These are phyloP conservation scores for Pygoscelis antarcticus DNA, from an alignment of 2,113 vertebrate species.

Conservation along the genomic window DNA sequence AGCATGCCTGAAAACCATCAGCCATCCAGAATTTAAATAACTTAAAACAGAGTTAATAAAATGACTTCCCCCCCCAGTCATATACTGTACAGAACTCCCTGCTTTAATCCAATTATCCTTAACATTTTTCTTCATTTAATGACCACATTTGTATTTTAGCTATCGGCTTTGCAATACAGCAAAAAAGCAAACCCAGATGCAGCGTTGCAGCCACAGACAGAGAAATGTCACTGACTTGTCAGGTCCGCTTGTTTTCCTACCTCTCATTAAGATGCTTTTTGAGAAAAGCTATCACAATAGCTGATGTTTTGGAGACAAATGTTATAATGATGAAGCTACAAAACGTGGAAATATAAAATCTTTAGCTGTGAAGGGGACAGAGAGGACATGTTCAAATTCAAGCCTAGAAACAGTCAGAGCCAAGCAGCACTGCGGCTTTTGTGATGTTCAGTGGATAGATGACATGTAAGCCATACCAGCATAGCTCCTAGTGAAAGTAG, in stretches of 20 bases:
- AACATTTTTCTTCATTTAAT: not conserved
- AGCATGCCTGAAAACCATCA: not conserved
- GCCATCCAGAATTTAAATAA: constrained; percentile 15
- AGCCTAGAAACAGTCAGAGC: not conserved
- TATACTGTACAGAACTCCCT: not conserved
- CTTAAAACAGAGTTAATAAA: not conserved
- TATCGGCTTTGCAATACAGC: not conserved
- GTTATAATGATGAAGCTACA: not conserved
- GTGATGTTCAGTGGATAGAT: not conserved
- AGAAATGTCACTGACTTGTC: constrained; percentile 18
- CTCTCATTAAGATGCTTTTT: not conserved
- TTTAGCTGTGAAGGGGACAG: not conserved
- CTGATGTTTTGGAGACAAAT: not conserved
- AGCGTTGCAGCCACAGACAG: not conserved
- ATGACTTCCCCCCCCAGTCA: not conserved
- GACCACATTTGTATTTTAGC: not conserved
- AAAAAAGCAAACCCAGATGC: not conserved
- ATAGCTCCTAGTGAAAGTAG: not conserved
- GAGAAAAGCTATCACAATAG: not conserved
- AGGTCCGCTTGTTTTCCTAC: not conserved
- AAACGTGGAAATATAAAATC: not conserved
- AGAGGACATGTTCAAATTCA: not conserved
- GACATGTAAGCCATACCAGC: not conserved
- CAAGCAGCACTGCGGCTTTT: not conserved
- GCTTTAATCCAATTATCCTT: constrained; percentile 11